Base-by-base conservation (phyloP, 2,797 vertebrate species). In the Manis pentadactyla region DNA sequence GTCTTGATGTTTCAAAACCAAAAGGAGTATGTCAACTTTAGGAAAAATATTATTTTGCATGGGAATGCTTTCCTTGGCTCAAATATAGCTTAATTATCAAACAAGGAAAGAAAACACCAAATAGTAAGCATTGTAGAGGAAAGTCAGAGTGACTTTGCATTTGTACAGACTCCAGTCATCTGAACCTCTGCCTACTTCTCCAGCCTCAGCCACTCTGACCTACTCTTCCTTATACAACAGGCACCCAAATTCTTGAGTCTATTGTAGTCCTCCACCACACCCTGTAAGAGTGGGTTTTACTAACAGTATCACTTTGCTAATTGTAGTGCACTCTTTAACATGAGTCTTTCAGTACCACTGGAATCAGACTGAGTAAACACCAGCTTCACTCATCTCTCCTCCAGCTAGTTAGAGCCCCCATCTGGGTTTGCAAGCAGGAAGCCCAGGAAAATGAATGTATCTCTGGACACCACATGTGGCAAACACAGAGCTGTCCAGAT, bases 201-300 rank as follows among this genome's bases (percentile, higher is more conserved):
- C 18, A 49, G 0, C 15, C 15, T 42, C 27, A 18, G 12, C 13
- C 51, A 5, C 14, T 25, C 31, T 34, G 14, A 15, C 14, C 17
- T 0, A 4, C 5, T n/a, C 1, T 18, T 7, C 13, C n/a, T 37
- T 23, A 0, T 5, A 4, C 23, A 13, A 6, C 39, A 5, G 25
- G 7, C 4, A 7, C 25, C 5, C 31, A n/a, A 12, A 29, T 13
- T 25, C 0, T 15, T 21, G 23, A 9, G 6, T 57, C 31, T 31
- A 13, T 18, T 37, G 5, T 7, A 4, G 21, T 11, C 39, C 15
- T 29, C 8, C n/a, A 19, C 31, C 6, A 55, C 0, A 25, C 27
- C 15, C 12, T 7, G 0, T 8, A 7, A 7, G 15, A 23, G 4
- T 5, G 15, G 13, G 6, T 21, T 61, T 77, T 23, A 11, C 12